Evolutionary conservation across 2,888 invertebrate genomes (phyloP), one percentile per base, ranked within the genome.

Genomic region (Luffia ferchaultella): DNA sequence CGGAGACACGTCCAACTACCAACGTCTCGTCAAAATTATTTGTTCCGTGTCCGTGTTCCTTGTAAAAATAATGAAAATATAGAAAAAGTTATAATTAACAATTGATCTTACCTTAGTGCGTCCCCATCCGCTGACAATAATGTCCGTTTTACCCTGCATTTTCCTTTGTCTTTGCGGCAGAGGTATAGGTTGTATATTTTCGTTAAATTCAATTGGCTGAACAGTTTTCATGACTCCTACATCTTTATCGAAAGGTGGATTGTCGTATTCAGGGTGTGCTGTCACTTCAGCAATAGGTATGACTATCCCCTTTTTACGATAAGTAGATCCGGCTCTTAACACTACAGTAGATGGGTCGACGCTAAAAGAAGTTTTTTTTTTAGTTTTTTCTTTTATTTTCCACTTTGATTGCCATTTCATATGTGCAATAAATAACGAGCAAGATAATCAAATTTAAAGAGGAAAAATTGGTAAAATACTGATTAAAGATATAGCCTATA

Each of bases 241-340:
- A 50, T 82, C 82, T 43, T 79, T 78, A 55, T 82, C 82, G 50
- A 77, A 82, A 0, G 58, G 56, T 2, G 80, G 78, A n/a, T 60
- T 54, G 51, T 77, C 62, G 50, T 79, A 82, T 20, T 71, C 57
- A 0, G 82, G 76, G 44, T 79, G 78, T 0, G 78, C 65, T 1
- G 53, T 76, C 1, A 82, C 76, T 58, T 76, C 68, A 0, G 70
- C 70, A 50, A 82, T 76, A 0, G 73, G 74, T 42, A 82, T 76
- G 2, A 74, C 55, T 0, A 79, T 87, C 0, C 85, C 86, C 9
- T 71, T 67, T 46, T 70, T 71, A 1, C 76, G 60, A 51, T 57
- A 72, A 0, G 72, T 63, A 42, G 84, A 85, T 1, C 87, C 87
- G 9, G 80, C 85, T 48, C 85, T 70, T 2, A 80, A 67, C 1